Evolutionary conservation across 2,797 vertebrate genomes (phyloP).

Genomic region (Notolabrus celidotus): DNA sequence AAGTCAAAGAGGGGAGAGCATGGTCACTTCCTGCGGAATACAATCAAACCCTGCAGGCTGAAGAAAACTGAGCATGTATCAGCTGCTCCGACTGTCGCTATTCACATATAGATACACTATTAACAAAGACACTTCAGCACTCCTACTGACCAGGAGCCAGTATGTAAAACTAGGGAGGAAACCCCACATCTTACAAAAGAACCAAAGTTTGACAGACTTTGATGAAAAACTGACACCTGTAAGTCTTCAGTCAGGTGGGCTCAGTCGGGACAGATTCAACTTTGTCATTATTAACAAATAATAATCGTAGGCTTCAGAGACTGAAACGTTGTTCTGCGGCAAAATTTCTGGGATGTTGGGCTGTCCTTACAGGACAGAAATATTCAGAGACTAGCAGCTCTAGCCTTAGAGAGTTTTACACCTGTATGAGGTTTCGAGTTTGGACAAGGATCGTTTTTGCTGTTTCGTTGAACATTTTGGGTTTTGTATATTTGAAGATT

Average conservation of each 20-base stretch:
- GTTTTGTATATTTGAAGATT: background rate
- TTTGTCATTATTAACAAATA: slow-evolving; percentile 25
- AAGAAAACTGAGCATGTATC: slow-evolving; percentile 11
- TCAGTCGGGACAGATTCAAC: background rate
- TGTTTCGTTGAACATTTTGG: background rate
- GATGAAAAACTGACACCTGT: background rate
- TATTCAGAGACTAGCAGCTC: background rate
- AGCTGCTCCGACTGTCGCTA: slow-evolving; percentile 38
- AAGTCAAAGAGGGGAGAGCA: slow-evolving; percentile 12
- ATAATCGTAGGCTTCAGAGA: slow-evolving; percentile 3
- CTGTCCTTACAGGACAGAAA: background rate
- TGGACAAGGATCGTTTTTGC: background rate
- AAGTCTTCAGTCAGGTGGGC: background rate
- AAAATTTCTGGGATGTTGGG: background rate
- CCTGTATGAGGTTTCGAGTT: background rate
- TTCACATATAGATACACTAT: slow-evolving; percentile 76
- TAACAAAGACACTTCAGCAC: slow-evolving; percentile 22
- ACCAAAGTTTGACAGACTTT: background rate
- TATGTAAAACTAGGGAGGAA: background rate
- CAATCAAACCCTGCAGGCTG: slow-evolving; percentile 48
- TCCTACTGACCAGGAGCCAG: background rate
- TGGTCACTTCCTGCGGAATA: slow-evolving; percentile 26
- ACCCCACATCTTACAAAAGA: background rate
- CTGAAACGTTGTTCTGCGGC: slow-evolving; percentile 21
- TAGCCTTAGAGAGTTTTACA: background rate